phyloP scores from a whole-genome alignment of 1,140 invertebrate species.

The Akabosia matsudoensis region DNA sequence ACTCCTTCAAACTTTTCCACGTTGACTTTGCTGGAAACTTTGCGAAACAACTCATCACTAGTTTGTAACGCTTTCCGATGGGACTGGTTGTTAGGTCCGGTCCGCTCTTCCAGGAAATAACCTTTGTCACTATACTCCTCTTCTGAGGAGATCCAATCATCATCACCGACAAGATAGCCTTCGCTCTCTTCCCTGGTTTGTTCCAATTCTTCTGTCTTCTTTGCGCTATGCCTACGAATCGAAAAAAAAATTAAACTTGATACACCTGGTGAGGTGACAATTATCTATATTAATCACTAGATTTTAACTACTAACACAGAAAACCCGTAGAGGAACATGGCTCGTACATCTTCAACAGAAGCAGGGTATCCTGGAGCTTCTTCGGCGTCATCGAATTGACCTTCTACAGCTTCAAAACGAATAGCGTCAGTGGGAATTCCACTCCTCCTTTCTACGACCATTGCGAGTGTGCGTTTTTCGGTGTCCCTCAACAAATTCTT shows the following conservation, averaged over 20 bases:
- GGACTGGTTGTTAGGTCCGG: constrained; percentile 38
- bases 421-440: too few relatives aligned
- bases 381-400: constrained; percentile 42
- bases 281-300: too few relatives aligned
- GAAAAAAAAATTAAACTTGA: too few relatives aligned
- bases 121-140: constrained; percentile 44
- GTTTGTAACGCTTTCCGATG: constrained; percentile 66
- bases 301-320: too few relatives aligned
- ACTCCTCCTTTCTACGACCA: too few relatives aligned
- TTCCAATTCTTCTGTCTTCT: not conserved
- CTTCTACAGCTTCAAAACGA: constrained; percentile 1
- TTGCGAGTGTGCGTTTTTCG: too few relatives aligned
- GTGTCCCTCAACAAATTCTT: too few relatives aligned
- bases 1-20: constrained; percentile 75
- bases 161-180: not conserved
- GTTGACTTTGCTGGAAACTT: constrained; percentile 78
- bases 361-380: too few relatives aligned
- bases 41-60: constrained; percentile 72
- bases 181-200: not conserved
- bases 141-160: not conserved
- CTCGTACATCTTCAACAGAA: too few relatives aligned
- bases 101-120: constrained; percentile 47
- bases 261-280: too few relatives aligned
- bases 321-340: too few relatives aligned
- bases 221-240: too few relatives aligned